Percentiles rank a stretch among this genome's conserved stretches.
phyloP scores from a whole-genome alignment of 1,140 invertebrate genomes.

The Pseudobourletiella spinata region DNA sequence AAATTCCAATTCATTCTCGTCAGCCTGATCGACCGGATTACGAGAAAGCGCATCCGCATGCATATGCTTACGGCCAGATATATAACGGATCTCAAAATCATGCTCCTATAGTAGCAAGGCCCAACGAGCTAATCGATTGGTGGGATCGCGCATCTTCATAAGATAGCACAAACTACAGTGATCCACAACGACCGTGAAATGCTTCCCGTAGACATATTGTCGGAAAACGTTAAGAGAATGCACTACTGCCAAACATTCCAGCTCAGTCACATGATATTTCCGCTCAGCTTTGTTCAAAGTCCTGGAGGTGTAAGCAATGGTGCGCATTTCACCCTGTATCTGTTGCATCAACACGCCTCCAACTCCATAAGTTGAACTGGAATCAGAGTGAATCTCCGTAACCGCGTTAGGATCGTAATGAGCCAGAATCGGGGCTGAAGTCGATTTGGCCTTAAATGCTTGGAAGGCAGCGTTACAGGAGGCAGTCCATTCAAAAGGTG shows the following conservation, averaged over 20 bases:
- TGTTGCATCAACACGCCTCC: slow-evolving; percentile 25
- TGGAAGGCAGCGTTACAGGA: slow-evolving; percentile 4
- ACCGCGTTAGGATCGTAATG: slow-evolving; percentile 10
- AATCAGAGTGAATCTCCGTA: not conserved
- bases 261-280: slow-evolving; percentile 41
- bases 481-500: not conserved
- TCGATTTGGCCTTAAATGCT: not conserved
- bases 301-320: slow-evolving; percentile 41
- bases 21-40: no score
- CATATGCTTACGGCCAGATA: no score
- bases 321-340: not conserved
- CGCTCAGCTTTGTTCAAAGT: slow-evolving; percentile 38
- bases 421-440: slow-evolving; percentile 3
- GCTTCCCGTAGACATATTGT: slow-evolving; percentile 9
- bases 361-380: not conserved
- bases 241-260: slow-evolving; percentile 42
- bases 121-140: no score
- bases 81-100: no score
- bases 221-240: slow-evolving; percentile 35
- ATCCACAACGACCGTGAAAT: slow-evolving; percentile 8
- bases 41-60: no score
- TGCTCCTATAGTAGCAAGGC: no score
- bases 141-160: no score
- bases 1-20: no score
- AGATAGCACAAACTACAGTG: no score